phyloP scores from a whole-genome alignment of 2,888 invertebrate species.

The Melanotus villosus region DNA sequence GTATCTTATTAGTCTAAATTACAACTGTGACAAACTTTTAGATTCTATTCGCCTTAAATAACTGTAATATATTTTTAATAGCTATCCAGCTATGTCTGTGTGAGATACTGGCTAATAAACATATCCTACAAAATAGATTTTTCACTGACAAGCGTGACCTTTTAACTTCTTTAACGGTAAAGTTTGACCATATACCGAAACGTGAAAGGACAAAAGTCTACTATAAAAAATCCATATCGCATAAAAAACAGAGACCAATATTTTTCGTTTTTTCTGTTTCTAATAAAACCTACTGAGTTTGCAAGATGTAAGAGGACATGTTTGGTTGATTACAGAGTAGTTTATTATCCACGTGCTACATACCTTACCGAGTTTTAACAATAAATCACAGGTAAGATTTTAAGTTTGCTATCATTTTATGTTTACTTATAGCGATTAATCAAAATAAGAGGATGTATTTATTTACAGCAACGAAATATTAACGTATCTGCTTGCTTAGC shows the following conservation, averaged over 20 bases:
- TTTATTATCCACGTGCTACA: conserved; percentile 10
- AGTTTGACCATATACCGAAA: conserved; percentile 7
- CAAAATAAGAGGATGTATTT: conserved; percentile 5
- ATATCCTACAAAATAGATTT: conserved; percentile 35
- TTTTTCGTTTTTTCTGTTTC: not conserved
- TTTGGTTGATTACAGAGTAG: not conserved
- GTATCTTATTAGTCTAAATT: not conserved
- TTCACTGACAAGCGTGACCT: conserved; percentile 38
- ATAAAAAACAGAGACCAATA: not conserved
- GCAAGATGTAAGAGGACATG: conserved; percentile 7
- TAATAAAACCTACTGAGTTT: not conserved
- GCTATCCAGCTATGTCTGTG: conserved; percentile 5
- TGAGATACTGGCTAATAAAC: conserved; percentile 33
- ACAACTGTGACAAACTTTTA: not conserved
- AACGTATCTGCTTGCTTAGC: not conserved
- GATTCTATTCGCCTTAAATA: conserved; percentile 5
- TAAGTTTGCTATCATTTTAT: conserved; percentile 1
- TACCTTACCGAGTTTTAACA: not conserved
- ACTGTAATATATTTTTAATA: conserved; percentile 30
- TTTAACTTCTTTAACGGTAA: conserved; percentile 36
- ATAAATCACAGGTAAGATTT: conserved; percentile 22
- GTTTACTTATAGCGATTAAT: conserved; percentile 25
- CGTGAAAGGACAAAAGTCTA: conserved; percentile 15
- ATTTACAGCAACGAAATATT: not conserved
- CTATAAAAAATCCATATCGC: conserved; percentile 20